Evolutionary conservation across 2,888 invertebrate genomes (phyloP), one percentile per base, ranked within the genome.

Genomic region (Tolmerus cingulatus): DNA sequence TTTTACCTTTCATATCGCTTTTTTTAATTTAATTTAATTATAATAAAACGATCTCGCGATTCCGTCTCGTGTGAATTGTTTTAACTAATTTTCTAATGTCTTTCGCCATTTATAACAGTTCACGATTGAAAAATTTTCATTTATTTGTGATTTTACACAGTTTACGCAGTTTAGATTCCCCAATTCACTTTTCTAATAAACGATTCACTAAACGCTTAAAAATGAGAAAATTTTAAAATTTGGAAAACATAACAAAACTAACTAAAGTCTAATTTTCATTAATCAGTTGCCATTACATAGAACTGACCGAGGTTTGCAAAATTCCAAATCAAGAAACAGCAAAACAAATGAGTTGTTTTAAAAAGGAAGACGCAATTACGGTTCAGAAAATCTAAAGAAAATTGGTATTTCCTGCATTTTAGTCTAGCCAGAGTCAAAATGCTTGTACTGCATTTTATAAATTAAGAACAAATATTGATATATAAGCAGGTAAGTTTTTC

Each of bases 1-100:
- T 85, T 57, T 57, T 27, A 40, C 37, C 74, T 19, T 30, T 51
- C 51, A n/a, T n/a, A 51, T 66, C 66, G 66, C 12, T 66, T 66
- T 8, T 66, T 12, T 23, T 66, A 12, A 66, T 66, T 66, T 23
- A 66, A 23, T 66, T 66, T 66, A 23, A 81, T 27, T 81, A 55
- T 30, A 51, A 81, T 34, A 51, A 81, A 81, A 81, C 55, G 27
- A 51, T 81, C 23, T 81, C 34, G 51, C 55, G 40, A 81, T 12
- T 55, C 57, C 37, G 23, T 30, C 27, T 74, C 37, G 30, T 74
- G 85, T 74, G 81, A 66, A 55, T 79, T 81, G 30, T 23, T 78
- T 77, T 86, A 77, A 55, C 55, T 77, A 78, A 55, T 86, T 34
- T 57, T 16, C 76, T 86, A 46, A 46, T 16, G 55, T 79, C 19